phyloP scores from a whole-genome alignment of 2,888 invertebrate species.

The Heliconius aoede region DNA sequence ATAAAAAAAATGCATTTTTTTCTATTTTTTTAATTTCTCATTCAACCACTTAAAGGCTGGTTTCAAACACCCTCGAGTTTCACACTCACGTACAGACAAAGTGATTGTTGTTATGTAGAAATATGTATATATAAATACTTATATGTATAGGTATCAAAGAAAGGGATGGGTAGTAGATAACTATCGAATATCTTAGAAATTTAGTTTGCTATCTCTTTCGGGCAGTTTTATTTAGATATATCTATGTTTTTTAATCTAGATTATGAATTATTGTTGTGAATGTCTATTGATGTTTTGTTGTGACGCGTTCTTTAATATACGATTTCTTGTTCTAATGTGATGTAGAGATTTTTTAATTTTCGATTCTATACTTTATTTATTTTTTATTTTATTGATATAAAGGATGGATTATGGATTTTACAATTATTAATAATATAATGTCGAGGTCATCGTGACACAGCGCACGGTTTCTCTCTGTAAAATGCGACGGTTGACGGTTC shows the following conservation, averaged over 20 bases:
- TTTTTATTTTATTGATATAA: too few relatives aligned
- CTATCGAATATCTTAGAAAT: neutral
- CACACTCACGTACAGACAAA: conserved; percentile 35
- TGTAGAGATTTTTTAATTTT: too few relatives aligned
- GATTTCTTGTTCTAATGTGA: conserved; percentile 19
- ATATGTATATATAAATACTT: neutral
- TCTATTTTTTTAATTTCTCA: conserved; percentile 64
- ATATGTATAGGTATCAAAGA: neutral
- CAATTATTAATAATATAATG: too few relatives aligned
- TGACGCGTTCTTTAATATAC: conserved; percentile 28
- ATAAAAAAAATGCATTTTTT: conserved; percentile 27
- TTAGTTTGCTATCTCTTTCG: conserved; percentile 13
- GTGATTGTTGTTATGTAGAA: conserved; percentile 38
- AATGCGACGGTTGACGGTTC: too few relatives aligned
- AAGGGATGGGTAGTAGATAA: conserved; percentile 14
- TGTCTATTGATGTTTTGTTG: conserved; percentile 44
- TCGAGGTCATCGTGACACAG: too few relatives aligned
- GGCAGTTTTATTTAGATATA: neutral
- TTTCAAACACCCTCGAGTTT: conserved; percentile 55
- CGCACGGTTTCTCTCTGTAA: too few relatives aligned
- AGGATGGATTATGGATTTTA: too few relatives aligned
- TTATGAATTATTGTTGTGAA: conserved; percentile 46
- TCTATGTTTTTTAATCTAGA: conserved; percentile 43
- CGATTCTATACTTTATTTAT: too few relatives aligned
- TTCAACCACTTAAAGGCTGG: conserved; percentile 65